Conservation (phyloP, 2,797 vertebrate genomes). For the Neopelma chrysocephalum region DNA sequence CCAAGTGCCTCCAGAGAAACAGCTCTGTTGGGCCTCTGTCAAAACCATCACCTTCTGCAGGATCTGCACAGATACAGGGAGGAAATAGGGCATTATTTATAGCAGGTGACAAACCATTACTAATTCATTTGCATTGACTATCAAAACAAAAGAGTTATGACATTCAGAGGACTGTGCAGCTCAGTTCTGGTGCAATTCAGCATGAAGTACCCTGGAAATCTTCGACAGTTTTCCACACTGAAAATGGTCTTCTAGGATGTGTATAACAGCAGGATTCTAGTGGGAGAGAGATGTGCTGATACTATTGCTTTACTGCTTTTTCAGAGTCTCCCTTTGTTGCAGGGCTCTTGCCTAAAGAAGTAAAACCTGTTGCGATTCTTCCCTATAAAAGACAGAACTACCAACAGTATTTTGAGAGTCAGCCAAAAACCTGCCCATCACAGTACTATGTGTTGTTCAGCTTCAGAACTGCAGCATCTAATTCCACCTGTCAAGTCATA, state of each 20-base stretch:
- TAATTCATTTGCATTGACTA: slow-evolving; percentile 43
- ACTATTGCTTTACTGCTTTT: not conserved
- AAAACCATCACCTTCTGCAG: not conserved
- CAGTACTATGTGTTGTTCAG: not conserved
- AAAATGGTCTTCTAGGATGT: not conserved
- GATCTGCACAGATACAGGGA: slow-evolving; percentile 16
- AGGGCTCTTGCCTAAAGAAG: not conserved
- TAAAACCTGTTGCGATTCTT: not conserved
- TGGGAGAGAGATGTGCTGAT: not conserved
- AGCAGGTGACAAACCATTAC: slow-evolving; percentile 59
- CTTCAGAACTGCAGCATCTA: not conserved
- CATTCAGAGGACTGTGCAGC: slow-evolving; percentile 41
- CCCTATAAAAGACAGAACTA: not conserved
- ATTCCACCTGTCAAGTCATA: not conserved
- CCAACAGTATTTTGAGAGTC: not conserved
- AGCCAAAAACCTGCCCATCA: not conserved
- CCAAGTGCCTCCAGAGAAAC: not conserved
- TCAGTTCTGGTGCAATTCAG: slow-evolving; percentile 47
- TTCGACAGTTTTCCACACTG: slow-evolving; percentile 25
- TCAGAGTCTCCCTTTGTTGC: not conserved
- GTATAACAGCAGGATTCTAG: not conserved
- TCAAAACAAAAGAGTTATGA: slow-evolving; percentile 30
- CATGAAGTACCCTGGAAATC: slow-evolving; percentile 32
- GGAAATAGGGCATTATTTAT: slow-evolving; percentile 68
- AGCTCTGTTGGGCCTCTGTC: not conserved